A percentile compares a stretch with the other conserved stretches of the same genome.
phyloP scores from a whole-genome alignment of 2,797 vertebrate genomes.

The Acanthiza pusilla region DNA sequence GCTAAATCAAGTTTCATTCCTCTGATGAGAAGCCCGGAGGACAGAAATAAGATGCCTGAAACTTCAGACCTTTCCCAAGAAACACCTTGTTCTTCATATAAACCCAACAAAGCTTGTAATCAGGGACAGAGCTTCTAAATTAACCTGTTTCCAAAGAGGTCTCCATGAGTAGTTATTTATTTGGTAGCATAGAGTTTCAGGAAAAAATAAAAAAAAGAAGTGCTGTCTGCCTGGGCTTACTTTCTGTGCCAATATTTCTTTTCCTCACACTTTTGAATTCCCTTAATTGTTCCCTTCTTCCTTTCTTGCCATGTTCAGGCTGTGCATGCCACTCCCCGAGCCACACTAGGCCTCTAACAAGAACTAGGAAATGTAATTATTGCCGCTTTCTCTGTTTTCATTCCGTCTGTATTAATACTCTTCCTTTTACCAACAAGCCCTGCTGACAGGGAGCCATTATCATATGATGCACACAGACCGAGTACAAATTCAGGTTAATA shows the following conservation, averaged over 20 bases:
- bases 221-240: not conserved
- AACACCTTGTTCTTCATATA: not conserved
- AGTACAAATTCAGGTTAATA: conserved; percentile 14
- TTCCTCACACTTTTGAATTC: not conserved
- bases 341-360: not conserved
- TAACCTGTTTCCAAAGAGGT: not conserved
- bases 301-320: not conserved
- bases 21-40: not conserved
- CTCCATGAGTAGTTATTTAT: not conserved
- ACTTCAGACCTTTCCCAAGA: not conserved
- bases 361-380: conserved; percentile 12
- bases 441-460: conserved; percentile 42
- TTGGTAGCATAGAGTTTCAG: not conserved
- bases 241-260: not conserved
- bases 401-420: conserved; percentile 34
- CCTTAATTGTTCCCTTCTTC: not conserved
- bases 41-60: not conserved
- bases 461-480: not conserved
- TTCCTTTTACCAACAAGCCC: not conserved
- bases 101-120: not conserved
- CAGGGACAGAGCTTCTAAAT: not conserved
- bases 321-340: not conserved
- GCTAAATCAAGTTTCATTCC: not conserved
- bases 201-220: not conserved
- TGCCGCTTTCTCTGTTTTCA: conserved; percentile 15